Conservation (phyloP, 2,888 invertebrate genomes). For the Axea sp. region DNA sequence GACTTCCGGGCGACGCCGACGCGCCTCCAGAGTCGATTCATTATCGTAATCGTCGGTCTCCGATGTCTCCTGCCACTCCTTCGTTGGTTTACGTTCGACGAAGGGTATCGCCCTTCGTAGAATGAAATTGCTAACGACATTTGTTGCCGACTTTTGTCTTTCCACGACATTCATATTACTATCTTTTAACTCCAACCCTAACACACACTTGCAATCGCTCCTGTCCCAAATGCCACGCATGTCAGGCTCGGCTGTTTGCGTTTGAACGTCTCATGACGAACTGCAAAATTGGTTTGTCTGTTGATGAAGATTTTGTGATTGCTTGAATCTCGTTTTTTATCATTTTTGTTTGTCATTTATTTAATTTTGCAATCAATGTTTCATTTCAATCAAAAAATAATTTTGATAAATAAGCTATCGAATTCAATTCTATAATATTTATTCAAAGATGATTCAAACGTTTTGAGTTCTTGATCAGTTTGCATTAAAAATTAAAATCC, state of each 20-base stretch:
- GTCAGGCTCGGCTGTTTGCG: conserved; percentile 35
- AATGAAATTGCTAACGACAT: conserved; percentile 79
- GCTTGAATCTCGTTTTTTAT: too few species aligned
- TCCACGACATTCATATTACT: conserved; percentile 69
- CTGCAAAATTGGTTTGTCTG: background rate
- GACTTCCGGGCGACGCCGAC: conserved; percentile 23
- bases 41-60: conserved; percentile 68
- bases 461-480: too few species aligned
- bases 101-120: conserved; percentile 76
- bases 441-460: too few species aligned
- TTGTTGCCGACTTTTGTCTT: conserved; percentile 81
- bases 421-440: too few species aligned
- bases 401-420: too few species aligned
- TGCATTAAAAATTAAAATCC: too few species aligned
- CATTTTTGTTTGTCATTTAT: too few species aligned
- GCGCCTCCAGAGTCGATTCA: conserved; percentile 68
- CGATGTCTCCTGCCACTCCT: conserved; percentile 72
- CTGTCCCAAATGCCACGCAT: conserved; percentile 65
- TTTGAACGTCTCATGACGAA: conserved; percentile 2
- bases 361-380: too few species aligned
- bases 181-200: conserved; percentile 87
- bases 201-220: conserved; percentile 86
- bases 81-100: conserved; percentile 67
- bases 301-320: background rate
- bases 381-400: too few species aligned